phyloP scores from a whole-genome alignment of 1,140 invertebrate genomes.

The Cydia fagiglandana region DNA sequence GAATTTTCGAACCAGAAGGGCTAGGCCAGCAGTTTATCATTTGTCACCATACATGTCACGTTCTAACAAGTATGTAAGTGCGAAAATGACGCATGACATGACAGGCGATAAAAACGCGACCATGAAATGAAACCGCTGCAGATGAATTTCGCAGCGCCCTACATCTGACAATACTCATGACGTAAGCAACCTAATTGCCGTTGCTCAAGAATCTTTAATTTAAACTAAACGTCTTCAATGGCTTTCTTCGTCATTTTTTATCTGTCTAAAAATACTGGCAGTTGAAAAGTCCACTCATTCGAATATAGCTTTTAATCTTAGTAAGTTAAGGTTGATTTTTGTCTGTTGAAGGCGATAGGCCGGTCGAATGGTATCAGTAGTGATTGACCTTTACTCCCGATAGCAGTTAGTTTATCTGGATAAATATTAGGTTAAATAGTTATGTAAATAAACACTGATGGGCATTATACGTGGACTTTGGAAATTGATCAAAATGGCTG shows the following conservation, averaged over 20 bases:
- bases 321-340: not conserved
- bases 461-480: not conserved
- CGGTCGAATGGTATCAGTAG: not conserved
- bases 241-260: constrained; percentile 9
- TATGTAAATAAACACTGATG: not conserved
- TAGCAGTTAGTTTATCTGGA: constrained; percentile 25
- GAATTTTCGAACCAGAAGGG: too few relatives aligned
- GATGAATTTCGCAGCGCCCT: not conserved
- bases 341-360: not conserved
- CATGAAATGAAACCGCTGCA: too few relatives aligned
- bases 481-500: too few relatives aligned
- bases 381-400: constrained; percentile 19
- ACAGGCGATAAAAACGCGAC: too few relatives aligned
- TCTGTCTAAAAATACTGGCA: not conserved
- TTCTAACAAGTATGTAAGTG: too few relatives aligned
- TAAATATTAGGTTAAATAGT: constrained; percentile 10
- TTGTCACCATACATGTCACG: too few relatives aligned
- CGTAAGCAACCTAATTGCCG: not conserved
- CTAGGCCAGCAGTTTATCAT: too few relatives aligned
- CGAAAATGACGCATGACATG: too few relatives aligned
- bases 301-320: not conserved
- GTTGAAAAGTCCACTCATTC: not conserved
- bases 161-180: not conserved
- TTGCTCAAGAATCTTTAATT: not conserved
- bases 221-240: constrained; percentile 7